phyloP scores from a whole-genome alignment of 1,140 invertebrate species.

The Notospermus geniculatus region DNA sequence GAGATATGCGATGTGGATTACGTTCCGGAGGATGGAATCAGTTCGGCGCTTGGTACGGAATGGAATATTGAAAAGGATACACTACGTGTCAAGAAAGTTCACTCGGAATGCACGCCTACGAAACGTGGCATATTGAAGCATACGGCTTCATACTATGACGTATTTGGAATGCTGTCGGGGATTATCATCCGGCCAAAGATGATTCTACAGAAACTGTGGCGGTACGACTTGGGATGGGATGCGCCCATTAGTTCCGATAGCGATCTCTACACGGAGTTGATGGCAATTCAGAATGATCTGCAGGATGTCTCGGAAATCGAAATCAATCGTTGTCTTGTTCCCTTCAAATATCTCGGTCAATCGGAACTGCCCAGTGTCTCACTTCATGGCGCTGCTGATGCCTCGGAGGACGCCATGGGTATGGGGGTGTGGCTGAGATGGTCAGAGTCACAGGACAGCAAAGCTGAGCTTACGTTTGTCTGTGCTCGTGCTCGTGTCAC shows the following conservation, averaged over 20 bases:
- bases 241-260: background rate
- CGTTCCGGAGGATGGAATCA: background rate
- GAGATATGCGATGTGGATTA: background rate
- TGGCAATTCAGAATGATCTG: background rate
- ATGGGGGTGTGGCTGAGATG: slow-evolving; percentile 4
- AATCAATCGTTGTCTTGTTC: background rate
- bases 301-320: background rate
- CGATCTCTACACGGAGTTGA: background rate
- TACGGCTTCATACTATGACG: slow-evolving; percentile 5
- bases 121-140: background rate
- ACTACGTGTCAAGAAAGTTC: background rate
- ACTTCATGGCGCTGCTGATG: background rate
- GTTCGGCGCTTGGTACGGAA: background rate
- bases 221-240: background rate
- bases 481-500: background rate
- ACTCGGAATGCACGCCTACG: background rate
- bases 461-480: background rate
- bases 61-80: slow-evolving; percentile 5
- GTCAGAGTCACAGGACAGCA: background rate
- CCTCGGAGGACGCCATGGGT: slow-evolving; percentile 2
- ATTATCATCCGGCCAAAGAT: background rate
- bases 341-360: background rate
- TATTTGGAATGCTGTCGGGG: slow-evolving; percentile 1
- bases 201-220: background rate
- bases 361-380: background rate